Base-by-base conservation (phyloP, 2,797 vertebrate genomes). In the Rhinella marina region DNA sequence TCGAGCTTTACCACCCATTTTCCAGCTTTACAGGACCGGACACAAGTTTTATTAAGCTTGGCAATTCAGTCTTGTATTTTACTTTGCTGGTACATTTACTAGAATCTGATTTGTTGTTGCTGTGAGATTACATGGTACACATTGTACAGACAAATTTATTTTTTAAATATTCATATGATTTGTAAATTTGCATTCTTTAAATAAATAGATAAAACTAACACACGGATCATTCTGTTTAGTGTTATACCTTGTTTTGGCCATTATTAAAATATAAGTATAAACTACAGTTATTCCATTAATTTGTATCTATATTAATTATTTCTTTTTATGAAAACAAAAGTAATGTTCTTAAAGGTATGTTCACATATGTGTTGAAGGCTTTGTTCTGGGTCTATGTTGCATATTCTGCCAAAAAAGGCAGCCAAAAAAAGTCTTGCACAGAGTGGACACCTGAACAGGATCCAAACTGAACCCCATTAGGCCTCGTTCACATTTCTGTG, bases 1-100 rank as follows among this genome's bases (percentile, higher is more conserved):
- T 75, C 19, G 73, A 85, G 70, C 56, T 88, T 85, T 88, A 81
- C 87, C 87, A 88, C 77, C 77, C 77, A 85, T 88, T 85, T 88
- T 75, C 83, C 57, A 88, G 25, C 68, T 81, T 75, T 81, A 64
- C 87, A 73, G 68, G 66, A 81, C 82, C 16, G 68, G 87, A 88
- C 83, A 88, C 77, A 32, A 64, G 56, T 81, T 85, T 88, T 88
- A 85, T 88, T 88, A 81, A 76, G 82, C 66, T 80, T 85, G 48
- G 66, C 54, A 85, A 59, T 84, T 59, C 76, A 62, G 48, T 52
- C 4, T 48, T 79, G 27, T 88, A 68, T 83, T 83, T 48, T 77
- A 54, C 32, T 61, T 79, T 78, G 29, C 23, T 68, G 62, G 48
- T 62, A 64, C 21, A 57, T 56, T 56, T 32, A 50, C 59, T 59